Conservation (phyloP, 1,140 invertebrate genomes). For the Eueides isabella region DNA sequence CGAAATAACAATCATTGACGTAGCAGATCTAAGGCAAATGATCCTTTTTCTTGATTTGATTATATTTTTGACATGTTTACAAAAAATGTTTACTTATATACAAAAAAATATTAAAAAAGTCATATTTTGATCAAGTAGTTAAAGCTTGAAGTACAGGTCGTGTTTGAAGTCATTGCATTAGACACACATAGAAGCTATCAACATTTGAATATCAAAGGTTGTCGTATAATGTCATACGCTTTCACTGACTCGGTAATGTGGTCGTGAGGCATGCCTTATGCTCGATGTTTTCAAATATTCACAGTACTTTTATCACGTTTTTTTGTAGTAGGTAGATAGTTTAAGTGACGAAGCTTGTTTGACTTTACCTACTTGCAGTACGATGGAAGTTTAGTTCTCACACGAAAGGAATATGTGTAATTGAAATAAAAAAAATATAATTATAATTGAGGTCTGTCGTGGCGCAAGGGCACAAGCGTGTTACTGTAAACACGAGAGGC, state of each 20-base stretch:
- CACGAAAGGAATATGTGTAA: neutral
- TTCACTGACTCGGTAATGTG: constrained; percentile 17
- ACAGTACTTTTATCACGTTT: neutral
- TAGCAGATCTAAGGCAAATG: too few species aligned
- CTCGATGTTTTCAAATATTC: neutral
- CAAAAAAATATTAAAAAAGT: too few species aligned
- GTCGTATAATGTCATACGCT: constrained; percentile 20
- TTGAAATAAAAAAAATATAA: too few species aligned
- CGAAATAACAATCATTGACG: too few species aligned
- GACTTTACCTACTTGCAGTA: neutral
- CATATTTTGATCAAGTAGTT: neutral
- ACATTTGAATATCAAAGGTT: constrained; percentile 22
- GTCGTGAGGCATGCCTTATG: constrained; percentile 1
- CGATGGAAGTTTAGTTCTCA: neutral
- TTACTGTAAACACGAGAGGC: too few species aligned
- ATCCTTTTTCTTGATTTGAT: too few species aligned
- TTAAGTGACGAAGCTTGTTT: neutral
- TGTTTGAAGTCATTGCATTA: neutral
- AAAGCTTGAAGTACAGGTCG: neutral
- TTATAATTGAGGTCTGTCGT: too few species aligned
- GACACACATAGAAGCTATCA: constrained; percentile 1
- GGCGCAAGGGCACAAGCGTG: too few species aligned
- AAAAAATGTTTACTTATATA: too few species aligned
- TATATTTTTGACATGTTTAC: too few species aligned
- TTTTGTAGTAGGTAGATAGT: neutral